Conservation (phyloP, 2,888 invertebrate species). For the Blomia tropicalis region DNA sequence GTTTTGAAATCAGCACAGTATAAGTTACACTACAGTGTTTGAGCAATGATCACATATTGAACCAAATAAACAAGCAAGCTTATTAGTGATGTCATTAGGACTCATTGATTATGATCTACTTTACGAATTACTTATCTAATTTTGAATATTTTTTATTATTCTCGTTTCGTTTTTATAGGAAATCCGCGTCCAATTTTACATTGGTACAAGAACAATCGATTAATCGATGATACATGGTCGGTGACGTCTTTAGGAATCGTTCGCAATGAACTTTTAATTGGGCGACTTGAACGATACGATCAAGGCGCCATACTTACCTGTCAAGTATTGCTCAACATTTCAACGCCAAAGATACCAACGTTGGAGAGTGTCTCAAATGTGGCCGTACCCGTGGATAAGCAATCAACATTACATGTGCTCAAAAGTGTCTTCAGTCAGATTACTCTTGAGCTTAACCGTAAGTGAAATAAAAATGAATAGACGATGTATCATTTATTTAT, state of each 20-base stretch:
- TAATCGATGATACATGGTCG: slow-evolving; percentile 28
- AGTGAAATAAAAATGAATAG: no score
- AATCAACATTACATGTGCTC: background rate
- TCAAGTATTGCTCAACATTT: slow-evolving; percentile 59
- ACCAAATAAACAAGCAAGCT: no score
- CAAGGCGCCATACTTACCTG: slow-evolving; percentile 71
- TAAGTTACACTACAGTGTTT: no score
- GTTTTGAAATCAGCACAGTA: no score
- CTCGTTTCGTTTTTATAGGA: slow-evolving; percentile 24
- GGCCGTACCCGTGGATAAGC: slow-evolving; percentile 44
- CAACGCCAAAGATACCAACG: no score
- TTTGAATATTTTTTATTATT: background rate
- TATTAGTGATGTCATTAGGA: no score
- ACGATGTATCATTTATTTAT: background rate
- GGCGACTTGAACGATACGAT: slow-evolving; percentile 59
- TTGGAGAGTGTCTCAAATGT: background rate
- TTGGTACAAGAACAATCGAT: slow-evolving; percentile 29
- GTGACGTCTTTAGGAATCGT: slow-evolving; percentile 38
- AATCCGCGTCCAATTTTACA: slow-evolving; percentile 28
- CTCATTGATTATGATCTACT: no score
- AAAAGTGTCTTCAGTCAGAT: slow-evolving; percentile 8
- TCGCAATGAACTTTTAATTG: slow-evolving; percentile 58
- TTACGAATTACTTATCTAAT: background rate
- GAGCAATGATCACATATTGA: no score
- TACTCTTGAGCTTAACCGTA: slow-evolving; percentile 11